These are phyloP conservation scores for Akabosia matsudoensis DNA, from an alignment of 1,140 invertebrate genomes.

Conservation along the genomic window DNA sequence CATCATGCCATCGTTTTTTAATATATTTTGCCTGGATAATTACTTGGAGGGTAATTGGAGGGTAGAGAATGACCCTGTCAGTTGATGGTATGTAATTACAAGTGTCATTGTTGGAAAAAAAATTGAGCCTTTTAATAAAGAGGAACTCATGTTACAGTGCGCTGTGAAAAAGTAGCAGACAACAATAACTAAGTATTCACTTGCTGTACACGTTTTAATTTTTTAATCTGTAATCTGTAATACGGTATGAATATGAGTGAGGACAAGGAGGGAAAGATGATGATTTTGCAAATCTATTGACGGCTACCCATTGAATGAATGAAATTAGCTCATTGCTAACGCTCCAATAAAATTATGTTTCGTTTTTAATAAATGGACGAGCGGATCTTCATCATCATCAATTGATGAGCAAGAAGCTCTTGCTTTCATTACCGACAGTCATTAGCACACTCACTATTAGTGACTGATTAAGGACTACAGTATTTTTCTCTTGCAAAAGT, in stretches of 20 bases:
- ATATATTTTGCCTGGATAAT: background rate
- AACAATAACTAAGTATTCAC: too few relatives aligned
- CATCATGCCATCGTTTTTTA: too few relatives aligned
- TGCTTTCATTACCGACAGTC: background rate
- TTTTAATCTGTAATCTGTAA: too few relatives aligned
- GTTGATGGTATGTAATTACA: too few relatives aligned
- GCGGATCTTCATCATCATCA: background rate
- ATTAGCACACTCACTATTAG: background rate
- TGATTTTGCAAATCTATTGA: background rate
- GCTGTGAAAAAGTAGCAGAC: background rate
- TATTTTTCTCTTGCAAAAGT: background rate
- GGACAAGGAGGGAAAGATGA: background rate
- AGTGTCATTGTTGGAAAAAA: too few relatives aligned
- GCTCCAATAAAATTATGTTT: conserved; percentile 5
- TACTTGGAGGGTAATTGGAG: too few relatives aligned
- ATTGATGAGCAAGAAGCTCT: background rate
- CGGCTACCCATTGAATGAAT: background rate
- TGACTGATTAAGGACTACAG: background rate
- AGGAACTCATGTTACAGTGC: background rate
- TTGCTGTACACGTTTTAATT: too few relatives aligned
- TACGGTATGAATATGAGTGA: background rate
- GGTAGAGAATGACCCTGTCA: too few relatives aligned
- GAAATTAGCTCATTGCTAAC: conserved; percentile 21
- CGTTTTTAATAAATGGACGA: background rate
- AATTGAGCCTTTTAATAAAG: background rate